These are phyloP conservation scores for Neoascia interrupta DNA, from an alignment of 2,888 invertebrate genomes.

Conservation along the genomic window DNA sequence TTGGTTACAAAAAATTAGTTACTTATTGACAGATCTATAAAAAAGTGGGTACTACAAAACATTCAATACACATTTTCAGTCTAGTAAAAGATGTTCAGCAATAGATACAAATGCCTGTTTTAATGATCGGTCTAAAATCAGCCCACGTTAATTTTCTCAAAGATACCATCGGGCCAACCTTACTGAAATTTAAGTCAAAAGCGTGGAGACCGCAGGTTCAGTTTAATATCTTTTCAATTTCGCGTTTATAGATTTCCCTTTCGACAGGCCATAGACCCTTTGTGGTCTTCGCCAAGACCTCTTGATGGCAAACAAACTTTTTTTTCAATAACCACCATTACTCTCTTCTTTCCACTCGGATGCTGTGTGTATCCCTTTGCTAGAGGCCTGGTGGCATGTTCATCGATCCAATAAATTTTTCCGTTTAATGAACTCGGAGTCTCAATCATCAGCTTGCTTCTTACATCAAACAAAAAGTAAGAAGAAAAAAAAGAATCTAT, in stretches of 20 bases:
- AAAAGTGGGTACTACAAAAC: too few relatives aligned
- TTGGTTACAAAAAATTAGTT: too few relatives aligned
- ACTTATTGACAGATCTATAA: too few relatives aligned
- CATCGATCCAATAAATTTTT: constrained; percentile 60
- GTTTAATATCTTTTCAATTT: constrained; percentile 58
- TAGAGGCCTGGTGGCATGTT: constrained; percentile 6
- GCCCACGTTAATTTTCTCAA: too few relatives aligned
- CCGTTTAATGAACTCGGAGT: constrained; percentile 63
- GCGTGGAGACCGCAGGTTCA: constrained; percentile 53
- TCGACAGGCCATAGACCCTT: constrained; percentile 60
- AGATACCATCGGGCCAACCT: too few relatives aligned
- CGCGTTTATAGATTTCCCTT: constrained; percentile 60
- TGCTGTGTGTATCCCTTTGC: constrained; percentile 47
- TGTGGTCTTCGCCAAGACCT: constrained; percentile 32
- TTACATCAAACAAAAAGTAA: constrained; percentile 35
- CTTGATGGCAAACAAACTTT: background rate
- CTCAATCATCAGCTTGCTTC: constrained; percentile 43
- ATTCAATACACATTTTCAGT: too few relatives aligned
- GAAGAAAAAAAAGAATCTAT: background rate
- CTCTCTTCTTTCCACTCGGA: constrained; percentile 21
- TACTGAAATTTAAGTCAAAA: too few relatives aligned
- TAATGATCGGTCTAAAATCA: too few relatives aligned
- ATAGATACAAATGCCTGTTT: too few relatives aligned
- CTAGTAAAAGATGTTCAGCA: too few relatives aligned
- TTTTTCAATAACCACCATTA: constrained; percentile 28